A percentile compares a stretch with the other conserved stretches of the same genome.
Evolutionary conservation across 2,888 invertebrate genomes (phyloP).

Genomic region (Ormyrus pomaceus): DNA sequence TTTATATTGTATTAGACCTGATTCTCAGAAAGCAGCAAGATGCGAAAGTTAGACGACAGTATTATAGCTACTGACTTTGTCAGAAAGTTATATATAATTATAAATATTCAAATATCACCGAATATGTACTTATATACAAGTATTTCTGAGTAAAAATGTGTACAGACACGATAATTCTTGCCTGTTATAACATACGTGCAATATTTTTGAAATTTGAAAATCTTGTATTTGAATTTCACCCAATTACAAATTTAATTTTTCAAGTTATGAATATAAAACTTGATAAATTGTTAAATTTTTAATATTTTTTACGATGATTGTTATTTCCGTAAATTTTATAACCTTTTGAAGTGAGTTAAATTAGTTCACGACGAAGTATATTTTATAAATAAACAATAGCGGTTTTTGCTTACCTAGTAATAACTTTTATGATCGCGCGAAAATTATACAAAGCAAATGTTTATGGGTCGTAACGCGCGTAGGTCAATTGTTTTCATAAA

Average conservation of each 20-base stretch:
- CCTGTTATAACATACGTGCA: neutral
- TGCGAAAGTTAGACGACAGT: constrained; percentile 34
- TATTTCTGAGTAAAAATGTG: constrained; percentile 24
- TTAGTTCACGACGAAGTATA: no score
- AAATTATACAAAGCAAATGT: no score
- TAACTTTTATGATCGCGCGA: no score
- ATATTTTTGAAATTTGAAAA: neutral
- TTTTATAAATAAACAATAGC: no score
- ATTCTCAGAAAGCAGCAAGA: constrained; percentile 17
- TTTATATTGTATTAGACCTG: constrained; percentile 24
- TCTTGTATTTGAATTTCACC: neutral
- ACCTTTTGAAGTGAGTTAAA: no score
- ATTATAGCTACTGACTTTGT: constrained; percentile 43
- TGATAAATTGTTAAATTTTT: constrained; percentile 1
- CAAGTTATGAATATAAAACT: neutral
- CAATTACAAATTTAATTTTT: constrained; percentile 6
- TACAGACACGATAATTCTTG: constrained; percentile 22
- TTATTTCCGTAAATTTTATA: no score
- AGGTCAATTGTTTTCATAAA: no score
- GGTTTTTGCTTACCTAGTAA: no score
- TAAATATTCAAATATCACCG: neutral
- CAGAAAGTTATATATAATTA: constrained; percentile 13
- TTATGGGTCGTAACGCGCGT: no score
- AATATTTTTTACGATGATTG: neutral
- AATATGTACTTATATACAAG: constrained; percentile 18